Evolutionary conservation across 2,888 invertebrate species (phyloP), one percentile per base, ranked within the genome.

Genomic region (Pseudococcus longispinus): DNA sequence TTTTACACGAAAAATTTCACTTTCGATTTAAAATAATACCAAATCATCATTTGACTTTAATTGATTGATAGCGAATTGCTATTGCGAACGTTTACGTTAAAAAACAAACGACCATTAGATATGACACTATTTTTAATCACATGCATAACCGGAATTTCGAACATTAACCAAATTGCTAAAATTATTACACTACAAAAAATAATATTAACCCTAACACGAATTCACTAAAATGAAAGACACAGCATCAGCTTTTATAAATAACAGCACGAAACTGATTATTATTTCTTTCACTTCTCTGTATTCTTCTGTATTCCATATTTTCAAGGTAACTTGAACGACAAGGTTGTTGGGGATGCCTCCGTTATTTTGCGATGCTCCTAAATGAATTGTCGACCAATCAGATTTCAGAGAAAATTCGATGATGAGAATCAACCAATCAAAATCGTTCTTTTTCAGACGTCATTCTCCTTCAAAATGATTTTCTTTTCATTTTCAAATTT

Each of bases 11-110:
- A n/a, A n/a, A n/a, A 70, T 85, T 85, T 85, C 85, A 70, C 85
- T 85, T 70, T 65, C 20, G 65, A 85, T 85, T 85, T 70, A 37
- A 85, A 85, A 85, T 65, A 85, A 70, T 74, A 85, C 85, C 65
- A 65, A 70, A 85, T 44, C 70, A 85, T 85, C 74, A 42, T 70
- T 60, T 42, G 65, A 70, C 65, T 85, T 85, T 29, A 60, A 84
- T 60, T 84, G 55, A 84, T 55, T 60, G 42, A 83, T 55, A 42
- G 60, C 65, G 26, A 70, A 74, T 23, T n/a, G 42, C 29, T 20
- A 65, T 32, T 65, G 65, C 74, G 37, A 85, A 85, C 85, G 46
- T 60, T 60, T 23, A 23, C 11, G 23, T 23, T 9, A 23, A 20
- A 60, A 60, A 23, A 60, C 60, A 60, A 60, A 70, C 70, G 29